phyloP scores from a whole-genome alignment of 1,140 invertebrate genomes.

The Macrocentrus cingulum region DNA sequence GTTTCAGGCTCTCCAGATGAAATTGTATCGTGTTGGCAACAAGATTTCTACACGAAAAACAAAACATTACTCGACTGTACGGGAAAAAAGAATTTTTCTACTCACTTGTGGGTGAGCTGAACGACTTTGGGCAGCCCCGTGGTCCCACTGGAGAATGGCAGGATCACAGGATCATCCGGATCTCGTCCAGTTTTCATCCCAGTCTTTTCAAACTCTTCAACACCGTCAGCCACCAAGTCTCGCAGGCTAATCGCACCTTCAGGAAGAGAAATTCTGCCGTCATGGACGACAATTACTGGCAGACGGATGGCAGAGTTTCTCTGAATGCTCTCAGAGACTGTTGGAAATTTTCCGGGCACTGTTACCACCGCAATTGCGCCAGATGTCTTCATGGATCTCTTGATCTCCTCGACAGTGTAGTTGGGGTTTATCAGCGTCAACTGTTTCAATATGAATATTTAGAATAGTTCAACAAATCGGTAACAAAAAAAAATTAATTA shows the following conservation, averaged over 20 bases:
- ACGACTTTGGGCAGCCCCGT: conserved; percentile 89
- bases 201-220: conserved; percentile 38
- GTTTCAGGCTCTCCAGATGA: conserved; percentile 24
- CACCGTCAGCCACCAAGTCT: conserved; percentile 24
- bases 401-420: conserved; percentile 66
- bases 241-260: conserved; percentile 61
- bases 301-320: conserved; percentile 53
- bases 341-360: conserved; percentile 55
- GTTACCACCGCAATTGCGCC: conserved; percentile 68
- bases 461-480: not conserved
- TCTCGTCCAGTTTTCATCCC: conserved; percentile 49
- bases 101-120: conserved; percentile 69
- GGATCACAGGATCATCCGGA: conserved; percentile 56
- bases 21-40: conserved; percentile 57
- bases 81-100: not conserved
- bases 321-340: conserved; percentile 52
- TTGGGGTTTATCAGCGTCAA: conserved; percentile 30
- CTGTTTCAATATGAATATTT: conserved; percentile 19
- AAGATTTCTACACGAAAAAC: conserved; percentile 52
- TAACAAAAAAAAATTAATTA: not conserved
- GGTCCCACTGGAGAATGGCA: conserved; percentile 82
- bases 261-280: conserved; percentile 55
- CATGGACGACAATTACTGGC: conserved; percentile 58
- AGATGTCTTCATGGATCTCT: conserved; percentile 66
- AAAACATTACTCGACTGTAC: not conserved